A percentile compares a stretch with the other conserved stretches of the same genome.
phyloP scores from a whole-genome alignment of 2,113 vertebrate species.

The Pungitius pungitius region DNA sequence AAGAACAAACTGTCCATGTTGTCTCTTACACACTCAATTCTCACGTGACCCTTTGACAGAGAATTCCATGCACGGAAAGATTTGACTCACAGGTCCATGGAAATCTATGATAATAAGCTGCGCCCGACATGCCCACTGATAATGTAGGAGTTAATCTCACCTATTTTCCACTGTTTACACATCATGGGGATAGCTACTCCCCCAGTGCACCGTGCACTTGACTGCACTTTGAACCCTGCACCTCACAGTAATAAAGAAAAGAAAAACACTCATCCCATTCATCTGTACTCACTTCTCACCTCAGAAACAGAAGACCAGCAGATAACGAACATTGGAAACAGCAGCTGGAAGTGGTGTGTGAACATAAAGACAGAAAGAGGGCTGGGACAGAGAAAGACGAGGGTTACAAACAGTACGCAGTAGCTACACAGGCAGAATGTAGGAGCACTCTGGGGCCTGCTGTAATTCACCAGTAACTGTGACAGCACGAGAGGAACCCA shows the following conservation, averaged over 20 bases:
- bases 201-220: constrained; percentile 1
- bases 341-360: constrained; percentile 34
- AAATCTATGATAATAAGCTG: constrained; percentile 9
- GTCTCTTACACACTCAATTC: not conserved
- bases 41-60: not conserved
- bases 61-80: not conserved
- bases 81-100: not conserved
- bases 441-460: constrained; percentile 22
- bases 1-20: not conserved
- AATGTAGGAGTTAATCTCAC: constrained; percentile 21
- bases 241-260: constrained; percentile 5
- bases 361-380: constrained; percentile 28
- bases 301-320: not conserved
- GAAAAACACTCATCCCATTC: constrained; percentile 14
- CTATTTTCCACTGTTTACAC: constrained; percentile 19
- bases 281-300: constrained; percentile 19
- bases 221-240: constrained; percentile 34
- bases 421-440: constrained; percentile 28
- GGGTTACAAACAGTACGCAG: constrained; percentile 4
- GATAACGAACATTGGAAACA: constrained; percentile 25
- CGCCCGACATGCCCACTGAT: constrained; percentile 10
- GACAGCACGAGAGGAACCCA: constrained; percentile 23
- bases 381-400: constrained; percentile 1
- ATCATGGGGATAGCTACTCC: constrained; percentile 31
- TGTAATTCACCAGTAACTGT: constrained; percentile 54